Conservation (phyloP, 2,113 vertebrate species). For the Glaucidium brasilianum region DNA sequence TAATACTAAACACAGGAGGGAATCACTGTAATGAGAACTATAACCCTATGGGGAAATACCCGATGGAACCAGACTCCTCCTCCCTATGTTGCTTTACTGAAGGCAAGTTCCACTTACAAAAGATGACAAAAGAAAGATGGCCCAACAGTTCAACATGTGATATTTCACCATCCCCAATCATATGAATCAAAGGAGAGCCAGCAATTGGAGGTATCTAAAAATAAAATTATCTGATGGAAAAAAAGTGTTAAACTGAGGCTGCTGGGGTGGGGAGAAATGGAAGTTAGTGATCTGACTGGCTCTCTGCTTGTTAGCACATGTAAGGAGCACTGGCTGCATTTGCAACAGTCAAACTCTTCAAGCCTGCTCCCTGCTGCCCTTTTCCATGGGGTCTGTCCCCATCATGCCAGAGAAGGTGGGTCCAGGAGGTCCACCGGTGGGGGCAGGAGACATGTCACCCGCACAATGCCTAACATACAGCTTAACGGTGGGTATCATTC, state of each 20-base stretch:
- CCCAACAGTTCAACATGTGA: not conserved
- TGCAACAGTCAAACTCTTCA: not conserved
- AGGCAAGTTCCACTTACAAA: not conserved
- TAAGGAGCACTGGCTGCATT: not conserved
- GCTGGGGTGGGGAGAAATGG: not conserved
- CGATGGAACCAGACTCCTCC: not conserved
- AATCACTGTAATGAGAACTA: not conserved
- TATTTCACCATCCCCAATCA: not conserved
- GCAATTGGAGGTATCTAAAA: not conserved
- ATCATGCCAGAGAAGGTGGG: not conserved
- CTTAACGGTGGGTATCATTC: not conserved
- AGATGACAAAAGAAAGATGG: not conserved
- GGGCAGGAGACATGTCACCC: not conserved
- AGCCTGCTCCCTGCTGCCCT: not conserved
- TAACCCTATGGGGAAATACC: not conserved
- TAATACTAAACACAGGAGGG: not conserved
- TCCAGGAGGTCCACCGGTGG: not conserved
- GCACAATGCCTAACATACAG: accelerated
- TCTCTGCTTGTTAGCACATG: not conserved
- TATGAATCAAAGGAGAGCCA: not conserved
- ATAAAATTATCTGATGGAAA: not conserved
- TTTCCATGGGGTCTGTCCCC: not conserved
- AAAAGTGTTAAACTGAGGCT: not conserved
- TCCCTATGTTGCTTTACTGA: not conserved
- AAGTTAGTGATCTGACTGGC: not conserved